Evolutionary conservation across 2,888 invertebrate genomes (phyloP), one percentile per base, ranked within the genome.

Genomic region (Eristalis arbustorum): DNA sequence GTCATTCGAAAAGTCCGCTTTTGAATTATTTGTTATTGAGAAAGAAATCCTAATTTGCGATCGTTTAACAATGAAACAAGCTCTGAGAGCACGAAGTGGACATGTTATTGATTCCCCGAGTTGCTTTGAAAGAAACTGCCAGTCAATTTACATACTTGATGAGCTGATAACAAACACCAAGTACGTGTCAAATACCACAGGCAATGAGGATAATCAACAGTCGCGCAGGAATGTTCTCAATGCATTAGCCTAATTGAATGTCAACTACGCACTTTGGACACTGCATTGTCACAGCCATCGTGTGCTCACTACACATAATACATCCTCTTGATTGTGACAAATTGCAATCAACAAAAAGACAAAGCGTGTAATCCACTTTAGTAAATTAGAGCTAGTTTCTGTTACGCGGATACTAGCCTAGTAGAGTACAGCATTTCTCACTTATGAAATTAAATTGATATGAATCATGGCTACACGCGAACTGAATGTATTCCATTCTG

Each of bases 201-300:
- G 0, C 13, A 2, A 56, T 37, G 40, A 10, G 62, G 4, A 40
- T 28, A 57, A 22, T 63, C 23, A 1, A 22, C 13, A 11, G 34
- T 25, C 14, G 42, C 5, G n/a, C n/a, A n/a, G n/a, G n/a, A n/a
- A 42, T 63, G 14, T 42, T 3, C 37, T 71, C 57, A 64, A 64
- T 68, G 64, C 75, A 82, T 82, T 71, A 72, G 71, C 22, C 71
- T 76, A 76, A 76, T 66, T 37, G 71, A n/a, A 76, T 66, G 14
- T 25, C 11, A 62, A 61, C 34, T 6, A 22, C 8, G 13, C 40
- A 34, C 25, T 42, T 64, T 31, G 64, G 23, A 18, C n/a, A 18
- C 18, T 18, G 18, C 18, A 49, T 2, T 49, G 18, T 18, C 49
- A n/a, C n/a, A 49, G 6, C 49, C 18, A 18, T 49, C 18, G 18